These are phyloP conservation scores for Drosophila ezoana DNA, from an alignment of 2,888 invertebrate species.

Conservation along the genomic window DNA sequence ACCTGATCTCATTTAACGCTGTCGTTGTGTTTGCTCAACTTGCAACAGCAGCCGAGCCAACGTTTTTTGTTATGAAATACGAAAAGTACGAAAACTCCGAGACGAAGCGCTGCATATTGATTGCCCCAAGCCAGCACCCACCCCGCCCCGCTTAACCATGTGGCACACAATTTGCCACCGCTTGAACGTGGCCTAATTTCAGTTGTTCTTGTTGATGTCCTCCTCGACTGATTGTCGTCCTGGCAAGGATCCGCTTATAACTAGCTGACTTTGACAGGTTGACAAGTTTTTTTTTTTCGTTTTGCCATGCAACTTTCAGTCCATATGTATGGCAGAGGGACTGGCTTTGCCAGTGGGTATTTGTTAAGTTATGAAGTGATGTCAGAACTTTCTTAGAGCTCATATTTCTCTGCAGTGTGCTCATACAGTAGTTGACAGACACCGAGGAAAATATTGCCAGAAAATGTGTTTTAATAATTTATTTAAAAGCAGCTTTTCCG, in stretches of 20 bases:
- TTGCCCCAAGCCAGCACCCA: slow-evolving; percentile 32
- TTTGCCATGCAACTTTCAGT: not conserved
- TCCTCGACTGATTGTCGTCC: slow-evolving; percentile 30
- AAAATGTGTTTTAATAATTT: slow-evolving; percentile 6
- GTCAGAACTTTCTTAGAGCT: not conserved
- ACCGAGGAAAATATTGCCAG: not conserved
- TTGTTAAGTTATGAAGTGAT: slow-evolving; percentile 9
- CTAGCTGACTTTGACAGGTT: slow-evolving; percentile 40
- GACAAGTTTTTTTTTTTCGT: slow-evolving; percentile 10
- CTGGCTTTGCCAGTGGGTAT: not conserved
- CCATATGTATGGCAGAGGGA: not conserved
- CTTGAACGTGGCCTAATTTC: slow-evolving; percentile 63
- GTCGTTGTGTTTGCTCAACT: slow-evolving; percentile 62
- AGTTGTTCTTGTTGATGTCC: slow-evolving; percentile 32
- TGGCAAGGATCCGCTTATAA: slow-evolving; percentile 33
- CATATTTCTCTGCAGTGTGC: not conserved
- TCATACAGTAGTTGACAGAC: not conserved
- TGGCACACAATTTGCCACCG: slow-evolving; percentile 51
- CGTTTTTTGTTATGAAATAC: slow-evolving; percentile 59
- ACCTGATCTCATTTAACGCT: slow-evolving; percentile 74
- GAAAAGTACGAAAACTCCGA: slow-evolving; percentile 40
- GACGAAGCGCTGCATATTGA: slow-evolving; percentile 49
- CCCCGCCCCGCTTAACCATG: not conserved
- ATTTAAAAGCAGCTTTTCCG: not conserved
- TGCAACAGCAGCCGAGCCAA: slow-evolving; percentile 29